Percentiles rank a stretch among this genome's conserved stretches.
These are phyloP conservation scores for Natator depressus DNA, from an alignment of 2,113 vertebrate species.

Conservation along the genomic window DNA sequence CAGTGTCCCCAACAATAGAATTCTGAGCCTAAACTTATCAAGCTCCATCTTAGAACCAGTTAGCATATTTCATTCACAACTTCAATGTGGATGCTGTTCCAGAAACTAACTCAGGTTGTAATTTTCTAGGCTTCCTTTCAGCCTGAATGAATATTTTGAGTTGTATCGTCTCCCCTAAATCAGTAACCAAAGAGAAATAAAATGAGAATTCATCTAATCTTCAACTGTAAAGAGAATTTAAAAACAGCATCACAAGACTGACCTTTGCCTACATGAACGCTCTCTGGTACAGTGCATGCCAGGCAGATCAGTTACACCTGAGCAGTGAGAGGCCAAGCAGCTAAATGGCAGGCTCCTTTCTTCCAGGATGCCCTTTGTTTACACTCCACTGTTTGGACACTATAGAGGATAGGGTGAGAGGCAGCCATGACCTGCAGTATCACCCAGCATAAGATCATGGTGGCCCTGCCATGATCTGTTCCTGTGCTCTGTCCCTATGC, in stretches of 20 bases:
- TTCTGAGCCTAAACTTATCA: background rate
- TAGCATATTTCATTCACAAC: background rate
- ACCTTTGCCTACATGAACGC: background rate
- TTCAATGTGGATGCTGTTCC: background rate
- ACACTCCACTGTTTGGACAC: background rate
- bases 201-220: background rate
- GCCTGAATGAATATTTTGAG: background rate
- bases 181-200: rapidly evolving
- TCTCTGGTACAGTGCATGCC: background rate
- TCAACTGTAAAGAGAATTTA: background rate
- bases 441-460: background rate
- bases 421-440: background rate
- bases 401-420: background rate
- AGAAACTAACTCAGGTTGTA: background rate
- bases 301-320: background rate
- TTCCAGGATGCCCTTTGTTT: background rate
- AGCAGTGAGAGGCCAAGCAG: background rate
- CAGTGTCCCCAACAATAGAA: no score
- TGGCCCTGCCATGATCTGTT: background rate
- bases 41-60: background rate
- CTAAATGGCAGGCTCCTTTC: background rate
- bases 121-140: background rate
- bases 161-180: background rate
- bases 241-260: background rate
- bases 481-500: background rate